Evolutionary conservation across 2,797 vertebrate species (phyloP).

Genomic region (Cyprinodon diabolis): DNA sequence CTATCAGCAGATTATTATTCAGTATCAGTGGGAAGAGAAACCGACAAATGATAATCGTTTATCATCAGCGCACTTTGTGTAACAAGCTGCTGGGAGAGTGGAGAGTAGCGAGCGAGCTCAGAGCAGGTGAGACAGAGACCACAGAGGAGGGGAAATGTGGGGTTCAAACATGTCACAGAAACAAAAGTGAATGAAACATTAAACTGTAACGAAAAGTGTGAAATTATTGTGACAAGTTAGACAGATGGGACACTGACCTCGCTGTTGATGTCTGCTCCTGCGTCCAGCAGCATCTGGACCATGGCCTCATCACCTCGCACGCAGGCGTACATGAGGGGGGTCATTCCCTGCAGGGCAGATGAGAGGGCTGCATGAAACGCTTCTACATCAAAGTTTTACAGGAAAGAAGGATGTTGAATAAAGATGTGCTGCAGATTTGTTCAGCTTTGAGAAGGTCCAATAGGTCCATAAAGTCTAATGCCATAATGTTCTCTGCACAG

Average conservation of each 20-base stretch:
- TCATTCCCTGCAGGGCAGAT: slow-evolving; percentile 82
- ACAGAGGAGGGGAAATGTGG: slow-evolving; percentile 13
- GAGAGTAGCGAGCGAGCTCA: slow-evolving; percentile 56
- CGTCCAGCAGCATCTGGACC: slow-evolving; percentile 98
- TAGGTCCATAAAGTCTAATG: not conserved
- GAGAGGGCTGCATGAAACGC: not conserved
- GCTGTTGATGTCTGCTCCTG: slow-evolving; percentile 95
- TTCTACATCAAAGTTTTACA: not conserved
- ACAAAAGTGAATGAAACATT: slow-evolving; percentile 47
- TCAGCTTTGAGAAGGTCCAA: not conserved
- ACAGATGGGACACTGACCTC: slow-evolving; percentile 84
- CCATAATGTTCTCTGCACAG: not conserved
- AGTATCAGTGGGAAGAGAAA: slow-evolving; percentile 15
- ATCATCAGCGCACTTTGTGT: slow-evolving; percentile 57
- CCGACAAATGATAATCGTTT: slow-evolving; percentile 20
- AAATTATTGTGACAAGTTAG: slow-evolving; percentile 3
- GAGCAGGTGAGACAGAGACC: slow-evolving; percentile 50
- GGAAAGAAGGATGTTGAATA: not conserved
- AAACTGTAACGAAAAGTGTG: slow-evolving; percentile 25
- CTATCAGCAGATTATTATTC: slow-evolving; percentile 26
- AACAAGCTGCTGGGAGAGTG: slow-evolving; percentile 51
- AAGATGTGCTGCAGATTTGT: not conserved
- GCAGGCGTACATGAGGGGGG: slow-evolving; percentile 98
- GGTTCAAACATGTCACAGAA: slow-evolving; percentile 39
- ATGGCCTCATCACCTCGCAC: slow-evolving; percentile 98